phyloP scores from a whole-genome alignment of 2,797 vertebrate species.

The Gymnothorax javanicus region DNA sequence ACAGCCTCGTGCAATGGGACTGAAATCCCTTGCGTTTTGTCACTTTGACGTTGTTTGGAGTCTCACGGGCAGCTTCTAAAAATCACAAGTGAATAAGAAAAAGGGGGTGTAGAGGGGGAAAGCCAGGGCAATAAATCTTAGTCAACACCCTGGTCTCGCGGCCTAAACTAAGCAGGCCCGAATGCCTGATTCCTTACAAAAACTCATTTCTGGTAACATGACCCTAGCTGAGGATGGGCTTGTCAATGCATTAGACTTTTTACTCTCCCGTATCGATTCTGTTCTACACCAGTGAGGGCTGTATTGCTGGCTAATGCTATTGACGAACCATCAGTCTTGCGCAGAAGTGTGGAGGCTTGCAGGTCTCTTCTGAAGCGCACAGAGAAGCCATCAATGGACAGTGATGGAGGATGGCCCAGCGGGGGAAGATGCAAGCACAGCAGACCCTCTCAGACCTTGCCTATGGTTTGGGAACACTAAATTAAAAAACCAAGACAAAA shows the following conservation, averaged over 20 bases:
- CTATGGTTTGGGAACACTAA: conserved; percentile 81
- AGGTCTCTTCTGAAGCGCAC: conserved; percentile 80
- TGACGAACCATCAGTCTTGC: conserved; percentile 94
- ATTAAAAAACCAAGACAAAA: conserved; percentile 81
- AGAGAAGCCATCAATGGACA: conserved; percentile 80
- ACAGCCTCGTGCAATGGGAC: background rate
- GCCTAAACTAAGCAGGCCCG: conserved; percentile 69
- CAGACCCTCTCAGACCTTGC: conserved; percentile 75
- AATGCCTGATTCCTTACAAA: conserved; percentile 83
- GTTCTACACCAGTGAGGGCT: conserved; percentile 88
- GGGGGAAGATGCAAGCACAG: conserved; percentile 82
- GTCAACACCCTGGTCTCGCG: conserved; percentile 65
- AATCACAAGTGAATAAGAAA: conserved; percentile 44
- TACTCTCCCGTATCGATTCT: conserved; percentile 88
- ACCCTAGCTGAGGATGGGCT: conserved; percentile 81
- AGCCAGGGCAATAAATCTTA: conserved; percentile 67
- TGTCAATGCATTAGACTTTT: conserved; percentile 90
- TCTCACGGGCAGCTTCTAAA: conserved; percentile 31
- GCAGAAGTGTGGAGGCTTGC: conserved; percentile 89
- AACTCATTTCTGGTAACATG: conserved; percentile 87
- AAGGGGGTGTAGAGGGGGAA: conserved; percentile 27
- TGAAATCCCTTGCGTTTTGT: background rate
- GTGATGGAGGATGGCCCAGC: conserved; percentile 79
- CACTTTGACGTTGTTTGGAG: background rate
- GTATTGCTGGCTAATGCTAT: conserved; percentile 98